Conservation (phyloP, 92 coral and sea anemone species). For the Paramuricea clavata region DNA sequence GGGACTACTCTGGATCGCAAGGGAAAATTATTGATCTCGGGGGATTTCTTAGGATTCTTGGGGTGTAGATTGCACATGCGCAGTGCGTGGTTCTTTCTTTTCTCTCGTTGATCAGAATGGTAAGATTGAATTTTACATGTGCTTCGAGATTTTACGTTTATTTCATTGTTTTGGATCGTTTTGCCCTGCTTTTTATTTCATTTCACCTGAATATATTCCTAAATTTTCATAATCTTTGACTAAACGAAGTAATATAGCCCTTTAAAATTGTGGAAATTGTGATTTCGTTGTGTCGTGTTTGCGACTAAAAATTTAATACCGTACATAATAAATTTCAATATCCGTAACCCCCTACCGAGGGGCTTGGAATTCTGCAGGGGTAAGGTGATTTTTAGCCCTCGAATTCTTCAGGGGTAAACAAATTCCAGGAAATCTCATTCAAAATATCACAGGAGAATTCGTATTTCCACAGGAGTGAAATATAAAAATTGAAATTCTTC, state of each 20-base stretch:
- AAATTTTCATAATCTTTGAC: neutral
- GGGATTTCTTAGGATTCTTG: neutral
- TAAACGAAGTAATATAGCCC: neutral
- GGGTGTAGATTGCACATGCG: neutral
- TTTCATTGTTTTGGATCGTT: neutral
- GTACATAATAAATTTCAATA: no score
- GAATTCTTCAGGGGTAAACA: no score
- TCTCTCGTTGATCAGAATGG: slow-evolving; percentile 35
- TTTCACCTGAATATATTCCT: neutral
- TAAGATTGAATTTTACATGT: slow-evolving; percentile 30
- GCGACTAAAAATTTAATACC: neutral
- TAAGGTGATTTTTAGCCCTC: no score
- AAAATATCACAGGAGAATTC: no score
- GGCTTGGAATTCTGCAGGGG: no score
- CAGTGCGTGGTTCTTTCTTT: neutral
- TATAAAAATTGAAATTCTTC: no score
- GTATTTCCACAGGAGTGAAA: no score
- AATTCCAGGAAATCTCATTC: no score
- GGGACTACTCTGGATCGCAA: neutral
- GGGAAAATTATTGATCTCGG: neutral
- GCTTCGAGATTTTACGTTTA: neutral
- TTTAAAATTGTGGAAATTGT: neutral
- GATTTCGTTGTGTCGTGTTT: neutral
- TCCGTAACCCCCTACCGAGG: no score
- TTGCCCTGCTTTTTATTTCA: neutral